Evolutionary conservation across 2,888 invertebrate species (phyloP).

Genomic region (Chrysolina oricalcia): DNA sequence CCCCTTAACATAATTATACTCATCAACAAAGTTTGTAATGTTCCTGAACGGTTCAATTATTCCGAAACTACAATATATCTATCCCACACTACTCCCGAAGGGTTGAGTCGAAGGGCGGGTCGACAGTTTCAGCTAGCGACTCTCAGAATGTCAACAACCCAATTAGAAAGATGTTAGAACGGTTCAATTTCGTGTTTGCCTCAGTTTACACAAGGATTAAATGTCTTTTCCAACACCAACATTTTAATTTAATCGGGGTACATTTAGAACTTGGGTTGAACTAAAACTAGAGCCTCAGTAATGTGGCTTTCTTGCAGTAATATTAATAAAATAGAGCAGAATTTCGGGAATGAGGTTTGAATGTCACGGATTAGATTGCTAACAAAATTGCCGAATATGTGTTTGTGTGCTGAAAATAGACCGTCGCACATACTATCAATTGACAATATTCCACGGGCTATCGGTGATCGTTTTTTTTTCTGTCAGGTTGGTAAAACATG

Average conservation of each 20-base stretch:
- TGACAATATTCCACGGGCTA: too few relatives aligned
- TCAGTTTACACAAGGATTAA: slow-evolving; percentile 40
- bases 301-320: not conserved
- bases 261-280: slow-evolving; percentile 15
- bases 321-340: not conserved
- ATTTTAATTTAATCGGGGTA: slow-evolving; percentile 30
- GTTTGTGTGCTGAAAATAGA: too few relatives aligned
- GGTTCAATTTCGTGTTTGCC: slow-evolving; percentile 56
- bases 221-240: slow-evolving; percentile 38
- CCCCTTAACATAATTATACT: too few relatives aligned
- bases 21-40: too few relatives aligned
- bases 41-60: too few relatives aligned
- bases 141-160: slow-evolving; percentile 64
- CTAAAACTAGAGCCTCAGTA: not conserved
- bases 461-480: too few relatives aligned
- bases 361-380: not conserved
- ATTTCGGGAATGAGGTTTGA: not conserved
- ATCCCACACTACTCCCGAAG: not conserved
- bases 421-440: too few relatives aligned
- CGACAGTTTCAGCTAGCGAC: slow-evolving; percentile 27
- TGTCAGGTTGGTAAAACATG: too few relatives aligned
- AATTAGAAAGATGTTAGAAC: slow-evolving; percentile 65
- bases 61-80: not conserved
- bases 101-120: slow-evolving; percentile 14
- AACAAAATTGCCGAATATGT: too few relatives aligned